Evolutionary conservation across 2,797 vertebrate genomes (phyloP).

Genomic region (Rousettus madagascariensis): DNA sequence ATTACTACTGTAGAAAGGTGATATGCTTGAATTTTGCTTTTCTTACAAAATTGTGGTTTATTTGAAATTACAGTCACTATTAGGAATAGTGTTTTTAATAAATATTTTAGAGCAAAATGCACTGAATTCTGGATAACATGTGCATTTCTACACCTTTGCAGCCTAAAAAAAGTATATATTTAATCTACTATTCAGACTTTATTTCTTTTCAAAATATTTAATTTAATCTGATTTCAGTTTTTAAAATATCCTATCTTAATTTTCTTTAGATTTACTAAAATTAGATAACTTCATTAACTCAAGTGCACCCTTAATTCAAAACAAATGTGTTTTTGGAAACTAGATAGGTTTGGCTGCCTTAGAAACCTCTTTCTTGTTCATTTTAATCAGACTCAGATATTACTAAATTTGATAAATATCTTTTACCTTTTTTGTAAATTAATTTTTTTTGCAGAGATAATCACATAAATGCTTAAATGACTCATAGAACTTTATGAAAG

Average conservation of each 20-base stretch:
- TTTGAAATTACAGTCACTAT: conserved; percentile 68
- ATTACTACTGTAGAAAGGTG: conserved; percentile 32
- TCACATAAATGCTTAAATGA: not conserved
- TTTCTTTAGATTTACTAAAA: conserved; percentile 74
- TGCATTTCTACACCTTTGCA: not conserved
- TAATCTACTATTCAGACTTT: conserved; percentile 64
- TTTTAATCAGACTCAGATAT: conserved; percentile 55
- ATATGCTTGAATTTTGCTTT: conserved; percentile 72
- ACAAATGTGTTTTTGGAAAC: conserved; percentile 76
- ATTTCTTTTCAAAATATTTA: conserved; percentile 73
- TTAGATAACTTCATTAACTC: conserved; percentile 77
- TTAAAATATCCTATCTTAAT: conserved; percentile 62
- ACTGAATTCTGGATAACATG: conserved; percentile 67
- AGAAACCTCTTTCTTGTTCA: conserved; percentile 49
- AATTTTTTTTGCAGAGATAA: not conserved
- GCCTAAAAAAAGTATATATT: conserved; percentile 9
- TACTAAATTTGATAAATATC: conserved; percentile 67
- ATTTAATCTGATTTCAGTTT: conserved; percentile 47
- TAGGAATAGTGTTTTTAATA: conserved; percentile 71
- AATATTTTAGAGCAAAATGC: conserved; percentile 75
- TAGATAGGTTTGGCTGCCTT: conserved; percentile 51
- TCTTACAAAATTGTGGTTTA: conserved; percentile 65
- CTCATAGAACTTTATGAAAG: conserved; percentile 53
- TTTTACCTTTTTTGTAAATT: conserved; percentile 60
- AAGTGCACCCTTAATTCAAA: conserved; percentile 75